Base-by-base conservation (phyloP, 2,113 vertebrate species). In the Gymnogyps californianus region DNA sequence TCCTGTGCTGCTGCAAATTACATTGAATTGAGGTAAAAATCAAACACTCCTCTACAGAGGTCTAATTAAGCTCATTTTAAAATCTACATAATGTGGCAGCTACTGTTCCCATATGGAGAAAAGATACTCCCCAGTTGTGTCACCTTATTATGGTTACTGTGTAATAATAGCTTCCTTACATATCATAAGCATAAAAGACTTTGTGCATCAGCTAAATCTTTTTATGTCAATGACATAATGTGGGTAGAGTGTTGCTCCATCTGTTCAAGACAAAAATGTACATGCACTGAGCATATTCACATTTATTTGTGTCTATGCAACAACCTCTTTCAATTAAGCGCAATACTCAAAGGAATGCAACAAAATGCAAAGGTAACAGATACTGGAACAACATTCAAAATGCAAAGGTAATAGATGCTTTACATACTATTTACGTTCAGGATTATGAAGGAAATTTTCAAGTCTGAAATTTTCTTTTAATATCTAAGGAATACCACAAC, bases 191-290 rank as follows among this genome's bases (percentile, higher is more conserved):
- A 87, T 83, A 92, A 94, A 94, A 91, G 52, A 79, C 42, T 96
- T 74, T 78, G 36, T 87, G 65, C 59, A 95, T 87, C 74, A 55
- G 40, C 62, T 96, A 90, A 62, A 72, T 64, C 3, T 7, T 93
- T 94, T 95, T 83, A 77, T 86, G 84, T 58, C 64, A 91, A 69
- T 78, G 74, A 71, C 64, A 96, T 55, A 78, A 89, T 8, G 6
- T 81, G n/a, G 25, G 52, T 72, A 92, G 40, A 89, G 29, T 32
- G 40, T 83, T 92, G 32, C 44, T 94, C 93, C 91, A 87, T 95
- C 95, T 97, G 91, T 79, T 96, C 66, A 29, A 78, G 62, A 83
- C 29, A 70, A 77, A 96, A 96, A 85, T 36, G 10, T 62, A 69
- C 70, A 88, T n/a, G 18, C 32, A 49, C 10, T n/a, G 36, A 91